Conservation (phyloP, 2,113 vertebrate species). For the Pseudorectes ferrugineus region DNA sequence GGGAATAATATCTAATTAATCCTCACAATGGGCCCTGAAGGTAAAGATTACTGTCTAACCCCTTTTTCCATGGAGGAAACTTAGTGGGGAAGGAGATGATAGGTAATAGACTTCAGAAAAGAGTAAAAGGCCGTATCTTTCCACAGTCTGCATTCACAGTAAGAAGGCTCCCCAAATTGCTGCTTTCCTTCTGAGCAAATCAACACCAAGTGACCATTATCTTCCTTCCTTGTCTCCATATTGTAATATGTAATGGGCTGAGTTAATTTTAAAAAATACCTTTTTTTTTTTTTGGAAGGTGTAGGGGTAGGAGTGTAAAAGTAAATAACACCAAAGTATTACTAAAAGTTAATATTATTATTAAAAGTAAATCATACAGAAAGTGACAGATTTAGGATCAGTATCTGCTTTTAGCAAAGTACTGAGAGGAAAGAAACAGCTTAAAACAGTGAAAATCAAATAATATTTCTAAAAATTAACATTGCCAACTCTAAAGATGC, state of each 20-base stretch:
- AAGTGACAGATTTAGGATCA: not conserved
- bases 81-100: not conserved
- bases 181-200: not conserved
- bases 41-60: slow-evolving; percentile 17
- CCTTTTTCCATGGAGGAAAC: not conserved
- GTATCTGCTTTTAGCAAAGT: not conserved
- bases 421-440: not conserved
- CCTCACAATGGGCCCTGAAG: not conserved
- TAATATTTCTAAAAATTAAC: not conserved
- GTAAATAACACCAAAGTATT: not conserved
- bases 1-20: slow-evolving; percentile 29
- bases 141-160: not conserved
- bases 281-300: not conserved
- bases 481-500: not conserved
- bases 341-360: not conserved
- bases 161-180: not conserved
- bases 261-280: not conserved
- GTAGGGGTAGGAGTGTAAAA: not conserved
- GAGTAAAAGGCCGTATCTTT: not conserved
- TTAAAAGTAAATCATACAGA: not conserved
- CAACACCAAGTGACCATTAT: not conserved
- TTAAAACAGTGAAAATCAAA: not conserved
- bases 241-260: not conserved
- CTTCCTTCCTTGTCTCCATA: not conserved
- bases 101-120: not conserved